Evolutionary conservation across 2,888 invertebrate genomes (phyloP).

Genomic region (Sinhomidia bicolor): DNA sequence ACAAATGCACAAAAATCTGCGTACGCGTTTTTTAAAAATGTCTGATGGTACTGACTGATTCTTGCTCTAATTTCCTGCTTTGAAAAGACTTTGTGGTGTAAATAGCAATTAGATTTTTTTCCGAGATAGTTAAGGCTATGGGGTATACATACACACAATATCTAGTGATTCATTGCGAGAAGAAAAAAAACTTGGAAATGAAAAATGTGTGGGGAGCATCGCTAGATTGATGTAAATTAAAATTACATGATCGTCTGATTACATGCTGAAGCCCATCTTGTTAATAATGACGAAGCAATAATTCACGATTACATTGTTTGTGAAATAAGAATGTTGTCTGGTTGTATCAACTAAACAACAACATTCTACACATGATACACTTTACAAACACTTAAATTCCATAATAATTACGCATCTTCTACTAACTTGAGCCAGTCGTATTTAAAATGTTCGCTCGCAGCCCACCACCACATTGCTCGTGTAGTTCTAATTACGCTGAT

Average conservation of each 20-base stretch:
- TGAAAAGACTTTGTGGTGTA: conserved; percentile 50
- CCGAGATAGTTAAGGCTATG: neutral
- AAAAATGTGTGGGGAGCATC: conserved; percentile 51
- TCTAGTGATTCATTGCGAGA: neutral
- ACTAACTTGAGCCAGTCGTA: neutral
- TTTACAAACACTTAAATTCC: neutral
- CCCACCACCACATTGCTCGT: conserved; percentile 18
- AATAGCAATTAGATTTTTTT: conserved; percentile 42
- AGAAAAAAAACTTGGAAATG: conserved; percentile 4
- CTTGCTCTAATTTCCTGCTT: conserved; percentile 60
- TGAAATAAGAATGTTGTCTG: neutral
- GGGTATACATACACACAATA: neutral
- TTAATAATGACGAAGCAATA: conserved; percentile 66
- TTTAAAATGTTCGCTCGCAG: neutral
- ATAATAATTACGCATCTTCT: neutral
- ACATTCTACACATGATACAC: neutral
- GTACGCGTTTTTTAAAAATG: neutral
- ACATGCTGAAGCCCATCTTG: conserved; percentile 46
- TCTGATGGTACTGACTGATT: conserved; percentile 1
- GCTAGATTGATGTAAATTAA: conserved; percentile 50
- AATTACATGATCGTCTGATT: conserved; percentile 59
- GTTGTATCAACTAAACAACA: conserved; percentile 13
- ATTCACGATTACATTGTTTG: conserved; percentile 42
- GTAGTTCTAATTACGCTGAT: conserved; percentile 51
- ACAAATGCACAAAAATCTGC: neutral